Evolutionary conservation across 2,113 vertebrate genomes (phyloP).

Genomic region (Mirounga angustirostris): DNA sequence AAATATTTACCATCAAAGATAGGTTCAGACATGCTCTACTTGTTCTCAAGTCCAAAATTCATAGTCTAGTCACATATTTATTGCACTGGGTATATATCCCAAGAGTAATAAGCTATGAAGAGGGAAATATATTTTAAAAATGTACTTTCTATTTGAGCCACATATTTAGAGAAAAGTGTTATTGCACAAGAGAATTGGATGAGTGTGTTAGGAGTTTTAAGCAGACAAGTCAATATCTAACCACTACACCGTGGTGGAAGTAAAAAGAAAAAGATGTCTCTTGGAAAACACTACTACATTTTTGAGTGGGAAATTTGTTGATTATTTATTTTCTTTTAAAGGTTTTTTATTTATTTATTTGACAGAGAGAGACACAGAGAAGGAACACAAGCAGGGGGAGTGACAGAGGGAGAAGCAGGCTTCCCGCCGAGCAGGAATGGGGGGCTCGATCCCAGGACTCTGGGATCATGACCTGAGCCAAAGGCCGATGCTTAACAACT

Average conservation of each 20-base stretch:
- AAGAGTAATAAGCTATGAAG: neutral
- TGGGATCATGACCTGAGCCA: too few species aligned
- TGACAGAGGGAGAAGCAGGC: too few species aligned
- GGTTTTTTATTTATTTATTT: too few species aligned
- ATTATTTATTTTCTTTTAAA: neutral
- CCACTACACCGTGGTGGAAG: neutral
- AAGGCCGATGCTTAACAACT: too few species aligned
- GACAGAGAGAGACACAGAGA: too few species aligned
- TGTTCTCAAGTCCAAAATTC: neutral
- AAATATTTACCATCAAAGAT: constrained; percentile 7
- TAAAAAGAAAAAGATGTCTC: neutral
- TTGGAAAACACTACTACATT: neutral
- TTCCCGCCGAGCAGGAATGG: too few species aligned
- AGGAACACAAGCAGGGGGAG: too few species aligned
- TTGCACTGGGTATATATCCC: neutral
- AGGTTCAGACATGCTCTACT: neutral
- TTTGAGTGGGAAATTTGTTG: neutral
- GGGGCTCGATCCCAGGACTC: too few species aligned
- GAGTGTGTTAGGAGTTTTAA: neutral
- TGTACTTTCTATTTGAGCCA: neutral
- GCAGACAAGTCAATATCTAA: neutral
- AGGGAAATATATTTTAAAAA: neutral
- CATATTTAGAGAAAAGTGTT: neutral
- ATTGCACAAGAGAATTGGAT: neutral
- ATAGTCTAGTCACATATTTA: neutral